Evolutionary conservation across 2,113 vertebrate genomes (phyloP), one percentile per base, ranked within the genome.

Genomic region (Tetrax tetrax): DNA sequence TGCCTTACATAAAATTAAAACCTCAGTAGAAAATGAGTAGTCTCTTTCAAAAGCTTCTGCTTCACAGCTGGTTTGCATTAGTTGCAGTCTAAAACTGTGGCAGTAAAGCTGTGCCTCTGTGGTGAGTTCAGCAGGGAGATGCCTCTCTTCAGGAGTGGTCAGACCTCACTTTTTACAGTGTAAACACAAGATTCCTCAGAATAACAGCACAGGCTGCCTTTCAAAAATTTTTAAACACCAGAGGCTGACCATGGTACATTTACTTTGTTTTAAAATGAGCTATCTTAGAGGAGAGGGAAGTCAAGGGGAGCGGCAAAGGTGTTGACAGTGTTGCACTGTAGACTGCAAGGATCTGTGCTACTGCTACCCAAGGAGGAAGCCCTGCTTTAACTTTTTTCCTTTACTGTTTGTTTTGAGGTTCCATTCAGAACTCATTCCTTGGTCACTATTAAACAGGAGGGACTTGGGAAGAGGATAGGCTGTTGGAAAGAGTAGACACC

Each of bases 61-160:
- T 25, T 41, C 95, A 83, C 98, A 98, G 98, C 97, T 98, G 98
- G 97, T 98, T 98, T 94, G 85, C 87, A 98, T 98, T 98, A 98
- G 97, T 97, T 97, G 93, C 97, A 97, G 98, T 95, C 94, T 89
- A 60, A 93, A 92, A 53, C 81, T 51, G 69, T 89, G 96, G 98
- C 97, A 90, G 96, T 92, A 61, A 50, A 80, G 92, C 80, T 94
- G 86, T 92, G 54, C 95, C 95, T 72, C 93, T 38, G 12, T 68
- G 14, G 96, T 72, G 60, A 93, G 97, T 96, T 96, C 94, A 92
- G 76, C 57, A 17, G 90, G 85, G 89, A 97, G 96, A 95, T 96
- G 96, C 97, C 82, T 97, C 96, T 72, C 89, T 84, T 97, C 97
- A 95, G 96, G 94, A 97, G 95, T 96, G 98, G 97, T 98, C 98